Base-by-base conservation (phyloP, 2,797 vertebrate genomes). In the Fistularia tabacaria region DNA sequence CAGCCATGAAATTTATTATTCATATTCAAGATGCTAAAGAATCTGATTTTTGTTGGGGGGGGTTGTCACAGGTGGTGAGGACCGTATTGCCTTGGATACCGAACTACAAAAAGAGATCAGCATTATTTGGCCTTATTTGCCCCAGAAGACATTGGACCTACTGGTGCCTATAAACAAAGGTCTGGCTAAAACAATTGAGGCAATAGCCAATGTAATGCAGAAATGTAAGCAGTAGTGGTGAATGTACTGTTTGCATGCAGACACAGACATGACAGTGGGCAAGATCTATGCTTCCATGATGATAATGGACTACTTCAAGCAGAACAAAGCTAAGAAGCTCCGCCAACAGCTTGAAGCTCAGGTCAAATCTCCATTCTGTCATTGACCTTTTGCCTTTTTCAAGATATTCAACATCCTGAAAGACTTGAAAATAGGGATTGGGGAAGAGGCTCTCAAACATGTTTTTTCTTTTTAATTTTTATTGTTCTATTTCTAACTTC, bases 201-300 rank as follows among this genome's bases (percentile, higher is more conserved):
- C 45, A 54, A 47, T 39, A 54, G 12, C 47, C 1, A 38, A 0
- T 44, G 40, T 58, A 14, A 49, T 38, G 14, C 53, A 54, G 47
- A 39, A 42, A 68, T 53, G 44, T 15, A 9, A 51, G 49, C 61
- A 15, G 43, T n/a, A 36, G 39, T 25, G 1, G 51, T 56, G 76
- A 72, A 76, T 53, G 57, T 44, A 38, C 50, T 42, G 40, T 77
- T 52, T 70, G 50, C 45, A 63, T 73, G 40, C 83, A 99, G 97
- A 95, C 80, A 93, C 93, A 2, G 96, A 98, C 91, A 91, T 99
- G 92, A 99, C 97, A 1, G 92, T 99, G 76, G 97, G 97, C 55
- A 99, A 99, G 90, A 98, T 99, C 88, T 99, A 99, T 38, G 97
- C 97, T 67, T 97, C 97, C 11, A 98, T 99, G 97, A 99, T 99